Evolutionary conservation across 2,888 invertebrate genomes (phyloP).

Genomic region (Megaustenia siamemsis): DNA sequence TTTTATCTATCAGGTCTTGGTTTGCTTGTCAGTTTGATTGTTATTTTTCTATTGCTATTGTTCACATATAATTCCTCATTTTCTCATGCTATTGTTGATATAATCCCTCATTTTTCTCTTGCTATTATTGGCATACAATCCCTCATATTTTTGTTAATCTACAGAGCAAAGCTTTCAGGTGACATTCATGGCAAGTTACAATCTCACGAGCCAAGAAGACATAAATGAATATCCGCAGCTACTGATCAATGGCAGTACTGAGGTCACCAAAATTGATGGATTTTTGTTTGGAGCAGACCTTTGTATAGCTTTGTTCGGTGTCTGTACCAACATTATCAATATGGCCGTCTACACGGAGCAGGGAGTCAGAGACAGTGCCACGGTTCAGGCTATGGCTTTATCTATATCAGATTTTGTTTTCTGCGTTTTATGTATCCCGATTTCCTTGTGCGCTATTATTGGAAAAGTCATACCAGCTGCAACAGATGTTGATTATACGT

Average conservation of each 20-base stretch:
- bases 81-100: no score
- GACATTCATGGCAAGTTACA: no score
- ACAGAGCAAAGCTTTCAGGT: no score
- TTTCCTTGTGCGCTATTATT: neutral
- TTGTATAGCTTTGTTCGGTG: neutral
- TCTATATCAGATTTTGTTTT: neutral
- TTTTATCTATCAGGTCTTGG: no score
- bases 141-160: no score
- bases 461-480: neutral
- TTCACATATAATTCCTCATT: no score
- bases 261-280: neutral
- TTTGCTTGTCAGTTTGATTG: no score
- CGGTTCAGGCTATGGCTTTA: neutral
- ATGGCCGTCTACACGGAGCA: neutral
- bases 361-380: neutral
- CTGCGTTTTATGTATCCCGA: neutral
- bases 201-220: neutral
- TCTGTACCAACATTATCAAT: neutral
- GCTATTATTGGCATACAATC: no score
- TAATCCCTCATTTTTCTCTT: no score
- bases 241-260: neutral
- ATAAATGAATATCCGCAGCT: neutral
- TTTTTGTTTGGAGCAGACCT: neutral
- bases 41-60: no score
- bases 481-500: neutral